phyloP scores from a whole-genome alignment of 2,113 vertebrate species.

The Thryonomys swinderianus region DNA sequence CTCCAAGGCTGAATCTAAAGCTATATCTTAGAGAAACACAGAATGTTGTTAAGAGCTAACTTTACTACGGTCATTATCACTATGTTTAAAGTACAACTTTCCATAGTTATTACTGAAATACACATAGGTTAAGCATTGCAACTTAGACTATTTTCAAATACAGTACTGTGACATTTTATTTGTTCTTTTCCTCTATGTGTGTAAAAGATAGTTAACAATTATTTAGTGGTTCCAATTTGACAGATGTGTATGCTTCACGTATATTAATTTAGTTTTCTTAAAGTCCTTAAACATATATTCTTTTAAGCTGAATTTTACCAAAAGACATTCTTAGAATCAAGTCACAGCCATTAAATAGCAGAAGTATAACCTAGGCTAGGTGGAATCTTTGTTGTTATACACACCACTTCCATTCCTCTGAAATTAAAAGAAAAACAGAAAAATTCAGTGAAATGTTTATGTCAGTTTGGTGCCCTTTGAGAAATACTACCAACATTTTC shows the following conservation, averaged over 20 bases:
- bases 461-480: neutral
- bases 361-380: neutral
- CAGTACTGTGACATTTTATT: neutral
- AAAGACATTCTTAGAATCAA: neutral
- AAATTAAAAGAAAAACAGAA: neutral
- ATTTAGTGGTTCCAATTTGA: neutral
- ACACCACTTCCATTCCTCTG: neutral
- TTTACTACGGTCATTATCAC: neutral
- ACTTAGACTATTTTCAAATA: neutral
- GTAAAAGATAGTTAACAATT: neutral
- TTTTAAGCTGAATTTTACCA: neutral
- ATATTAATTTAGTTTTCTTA: neutral
- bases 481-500: neutral
- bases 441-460: neutral
- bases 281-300: neutral
- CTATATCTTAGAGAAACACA: neutral
- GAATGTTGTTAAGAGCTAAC: neutral
- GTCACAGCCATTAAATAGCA: neutral
- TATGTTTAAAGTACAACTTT: neutral
- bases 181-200: neutral
- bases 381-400: neutral
- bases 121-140: neutral
- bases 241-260: neutral
- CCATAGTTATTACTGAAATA: neutral
- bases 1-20: neutral